Conservation (phyloP, 2,888 invertebrate genomes). For the Acanthosepion esculentum region DNA sequence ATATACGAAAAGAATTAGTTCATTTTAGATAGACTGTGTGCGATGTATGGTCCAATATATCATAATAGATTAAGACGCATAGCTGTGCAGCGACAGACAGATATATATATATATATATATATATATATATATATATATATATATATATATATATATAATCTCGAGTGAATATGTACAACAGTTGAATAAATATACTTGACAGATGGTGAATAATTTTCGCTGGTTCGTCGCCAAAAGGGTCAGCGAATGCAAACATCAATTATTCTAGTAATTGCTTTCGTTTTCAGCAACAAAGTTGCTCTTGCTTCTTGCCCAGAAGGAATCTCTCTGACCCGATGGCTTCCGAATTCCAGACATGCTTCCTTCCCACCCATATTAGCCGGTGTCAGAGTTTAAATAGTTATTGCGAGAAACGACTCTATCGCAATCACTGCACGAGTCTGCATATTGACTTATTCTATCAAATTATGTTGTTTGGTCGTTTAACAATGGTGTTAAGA, state of each 20-base stretch:
- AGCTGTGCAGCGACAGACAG: too few relatives aligned
- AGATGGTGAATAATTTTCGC: background rate
- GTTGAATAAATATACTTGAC: background rate
- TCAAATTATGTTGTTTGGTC: too few relatives aligned
- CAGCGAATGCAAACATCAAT: background rate
- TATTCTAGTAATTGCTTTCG: background rate
- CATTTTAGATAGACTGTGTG: too few relatives aligned
- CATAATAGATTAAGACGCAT: too few relatives aligned
- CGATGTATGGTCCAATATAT: too few relatives aligned
- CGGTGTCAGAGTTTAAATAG: background rate
- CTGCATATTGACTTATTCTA: background rate
- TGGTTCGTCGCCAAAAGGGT: background rate
- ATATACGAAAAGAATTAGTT: too few relatives aligned
- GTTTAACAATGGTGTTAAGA: too few relatives aligned
- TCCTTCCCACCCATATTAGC: background rate
- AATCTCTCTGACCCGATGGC: background rate
- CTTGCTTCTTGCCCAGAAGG: background rate
- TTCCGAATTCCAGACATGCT: background rate
- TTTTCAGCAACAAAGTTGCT: background rate
- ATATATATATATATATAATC: too few relatives aligned
- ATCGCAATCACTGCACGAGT: background rate
- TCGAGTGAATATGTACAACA: too few relatives aligned
- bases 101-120: too few relatives aligned
- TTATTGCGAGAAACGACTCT: background rate
- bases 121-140: too few relatives aligned